Percentiles rank a stretch among this genome's conserved stretches.
These are phyloP conservation scores for Girardia tigrina DNA, from an alignment of 2,888 invertebrate genomes.

Conservation along the genomic window DNA sequence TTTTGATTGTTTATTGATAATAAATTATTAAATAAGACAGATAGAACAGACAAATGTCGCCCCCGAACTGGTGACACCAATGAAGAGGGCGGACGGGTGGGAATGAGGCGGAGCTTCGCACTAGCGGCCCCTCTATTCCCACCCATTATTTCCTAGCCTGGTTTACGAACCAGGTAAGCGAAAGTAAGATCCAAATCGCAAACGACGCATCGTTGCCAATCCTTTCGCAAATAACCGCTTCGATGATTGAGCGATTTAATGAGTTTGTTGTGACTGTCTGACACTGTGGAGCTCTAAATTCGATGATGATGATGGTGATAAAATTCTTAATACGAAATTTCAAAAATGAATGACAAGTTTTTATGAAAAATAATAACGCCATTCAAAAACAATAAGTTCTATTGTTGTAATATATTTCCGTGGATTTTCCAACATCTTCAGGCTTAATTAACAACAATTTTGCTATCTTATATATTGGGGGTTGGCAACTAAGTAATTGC, in stretches of 20 bases:
- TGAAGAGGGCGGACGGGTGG: background rate
- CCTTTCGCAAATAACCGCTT: background rate
- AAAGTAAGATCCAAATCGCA: background rate
- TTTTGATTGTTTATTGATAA: too few relatives aligned
- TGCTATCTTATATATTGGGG: too few relatives aligned
- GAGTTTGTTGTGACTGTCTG: slow-evolving; percentile 8
- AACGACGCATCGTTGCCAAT: slow-evolving; percentile 11
- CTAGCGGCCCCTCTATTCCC: background rate
- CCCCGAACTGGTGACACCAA: background rate
- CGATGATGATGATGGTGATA: background rate
- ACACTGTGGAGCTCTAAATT: background rate
- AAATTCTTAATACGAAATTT: background rate
- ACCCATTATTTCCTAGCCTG: slow-evolving; percentile 14
- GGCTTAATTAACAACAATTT: too few relatives aligned
- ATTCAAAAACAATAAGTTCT: too few relatives aligned
- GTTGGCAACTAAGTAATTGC: too few relatives aligned
- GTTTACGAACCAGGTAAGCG: background rate
- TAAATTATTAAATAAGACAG: too few relatives aligned
- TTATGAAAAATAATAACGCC: background rate
- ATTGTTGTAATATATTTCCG: too few relatives aligned
- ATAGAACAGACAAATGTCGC: background rate
- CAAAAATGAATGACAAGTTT: background rate
- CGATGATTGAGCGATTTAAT: background rate
- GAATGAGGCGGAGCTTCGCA: too few relatives aligned
- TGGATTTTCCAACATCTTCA: too few relatives aligned